Base-by-base conservation (phyloP, 2,797 vertebrate species). In the Anableps anableps region DNA sequence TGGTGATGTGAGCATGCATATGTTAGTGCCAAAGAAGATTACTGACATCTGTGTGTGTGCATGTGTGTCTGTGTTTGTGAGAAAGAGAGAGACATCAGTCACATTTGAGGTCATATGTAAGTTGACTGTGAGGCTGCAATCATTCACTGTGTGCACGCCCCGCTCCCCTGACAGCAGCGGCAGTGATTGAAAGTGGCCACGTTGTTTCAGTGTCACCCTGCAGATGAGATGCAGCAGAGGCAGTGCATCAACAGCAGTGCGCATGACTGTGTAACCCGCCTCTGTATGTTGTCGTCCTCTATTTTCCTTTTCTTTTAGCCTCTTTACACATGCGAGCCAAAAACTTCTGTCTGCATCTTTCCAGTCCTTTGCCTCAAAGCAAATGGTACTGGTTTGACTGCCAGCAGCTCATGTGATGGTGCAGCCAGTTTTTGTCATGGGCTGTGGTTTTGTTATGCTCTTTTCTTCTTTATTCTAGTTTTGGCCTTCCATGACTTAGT, bases 1-100 rank as follows among this genome's bases (percentile, higher is more conserved):
- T 23, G 60, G 77, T 21, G 66, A 81, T 88, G 92, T 93, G 94
- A 93, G 86, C 81, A 29, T 80, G 93, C 90, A 93, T 94, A 92
- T 84, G 87, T 92, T 91, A 91, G 66, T 34, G 58, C 75, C 80
- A 48, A 68, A 80, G 74, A 79, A 58, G 80, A 86, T 84, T 78
- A 74, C 79, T 74, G 76, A 23, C 47, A 5, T 45, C 68, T 48
- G 80, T 31, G 31, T 47, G 55, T 51, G 72, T 70, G 8, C 7
- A 34, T 29, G 13, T 23, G 38, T 2, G 53, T 62, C 45, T 7
- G 36, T 9, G 41, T 45, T 16, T 43, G 29, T 5, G 66, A 11
- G 23, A 72, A 29, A 73, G 5, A 2, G 76, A 79, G 45, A 80
- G 76, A 73, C 79, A 83, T 80, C 76, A 48, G 64, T 81, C 82